Evolutionary conservation across 2,113 vertebrate species (phyloP), one percentile per base, ranked within the genome.

Genomic region (Rallus limicola): DNA sequence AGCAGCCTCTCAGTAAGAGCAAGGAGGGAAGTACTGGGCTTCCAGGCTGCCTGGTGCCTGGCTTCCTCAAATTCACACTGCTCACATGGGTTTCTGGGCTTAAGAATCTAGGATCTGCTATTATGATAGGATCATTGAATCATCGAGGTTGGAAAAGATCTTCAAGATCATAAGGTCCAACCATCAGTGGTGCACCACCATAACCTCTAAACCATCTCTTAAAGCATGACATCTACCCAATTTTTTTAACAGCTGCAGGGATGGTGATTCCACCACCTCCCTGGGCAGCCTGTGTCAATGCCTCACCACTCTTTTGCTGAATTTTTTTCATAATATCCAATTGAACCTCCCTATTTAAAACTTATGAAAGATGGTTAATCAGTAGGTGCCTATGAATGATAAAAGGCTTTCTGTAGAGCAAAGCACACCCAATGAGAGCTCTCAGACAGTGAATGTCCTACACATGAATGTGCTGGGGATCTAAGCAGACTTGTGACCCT

Each of bases 31-130:
- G 28, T 33, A 88, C 24, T 65, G 58, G 31, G 13, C 8, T 88
- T 75, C 52, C 0, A 1, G n/a, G 5, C 12, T 70, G 23, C 15
- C 16, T 94, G 11, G 3, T 4, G 2, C 40, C 11, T 46, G 25
- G 26, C 12, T 80, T 83, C n/a, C 31, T 92, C 19, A 80, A 17
- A 70, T 70, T 88, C 40, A 33, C 6, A 10, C 29, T 25, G 29
- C 14, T 82, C 3, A 2, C 2, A 0, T 53, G 33, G 7, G 29
- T 68, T 92, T 76, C 33, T 71, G 42, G 28, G 4, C 7, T 79
- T 85, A 60, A 84, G 91, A 76, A 42, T 10, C 33, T 38, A 16
- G 13, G 18, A 6, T 44, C 10, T 76, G 4, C 64, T 84, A 55
- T 8, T 16, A 26, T 78, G 6, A 48, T 48, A 48, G 48, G 23